A percentile compares a stretch with the other conserved stretches of the same genome.
Conservation (phyloP, 2,888 invertebrate species). For the Epicampocera succincta region DNA sequence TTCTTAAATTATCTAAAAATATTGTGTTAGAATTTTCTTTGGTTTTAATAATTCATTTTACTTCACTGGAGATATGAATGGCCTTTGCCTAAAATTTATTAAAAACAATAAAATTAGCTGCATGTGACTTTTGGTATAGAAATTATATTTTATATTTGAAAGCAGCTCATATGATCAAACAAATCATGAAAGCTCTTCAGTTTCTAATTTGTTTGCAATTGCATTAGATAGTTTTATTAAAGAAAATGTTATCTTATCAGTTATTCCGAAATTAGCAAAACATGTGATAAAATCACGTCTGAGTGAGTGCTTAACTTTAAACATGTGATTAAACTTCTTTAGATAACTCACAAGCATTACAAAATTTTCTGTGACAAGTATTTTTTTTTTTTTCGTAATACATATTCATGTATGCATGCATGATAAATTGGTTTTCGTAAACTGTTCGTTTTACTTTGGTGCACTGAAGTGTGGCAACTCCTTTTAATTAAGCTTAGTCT, state of each 20-base stretch:
- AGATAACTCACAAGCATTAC: conserved; percentile 16
- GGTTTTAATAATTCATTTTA: too few species aligned
- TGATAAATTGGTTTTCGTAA: too few species aligned
- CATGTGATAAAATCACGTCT: conserved; percentile 63
- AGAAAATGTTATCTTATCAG: conserved; percentile 50
- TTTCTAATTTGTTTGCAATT: background rate
- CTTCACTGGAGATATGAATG: too few species aligned
- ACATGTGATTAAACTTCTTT: conserved; percentile 75
- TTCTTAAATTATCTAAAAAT: too few species aligned
- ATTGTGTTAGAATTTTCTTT: too few species aligned
- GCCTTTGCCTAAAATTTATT: too few species aligned
- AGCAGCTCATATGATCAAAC: conserved; percentile 23
- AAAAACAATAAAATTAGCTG: too few species aligned
- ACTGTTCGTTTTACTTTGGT: background rate
- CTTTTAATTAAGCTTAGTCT: conserved; percentile 63
- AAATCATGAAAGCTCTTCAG: background rate
- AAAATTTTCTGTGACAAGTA: too few species aligned
- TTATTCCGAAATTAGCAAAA: conserved; percentile 39
- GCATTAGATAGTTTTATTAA: conserved; percentile 22
- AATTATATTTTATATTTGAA: background rate
- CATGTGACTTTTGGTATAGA: conserved; percentile 5
- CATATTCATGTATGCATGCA: background rate
- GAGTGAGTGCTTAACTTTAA: conserved; percentile 68
- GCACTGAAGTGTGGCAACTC: conserved; percentile 59
- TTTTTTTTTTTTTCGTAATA: background rate